phyloP scores from a whole-genome alignment of 2,797 vertebrate genomes.

The Tokudaia muenninki region DNA sequence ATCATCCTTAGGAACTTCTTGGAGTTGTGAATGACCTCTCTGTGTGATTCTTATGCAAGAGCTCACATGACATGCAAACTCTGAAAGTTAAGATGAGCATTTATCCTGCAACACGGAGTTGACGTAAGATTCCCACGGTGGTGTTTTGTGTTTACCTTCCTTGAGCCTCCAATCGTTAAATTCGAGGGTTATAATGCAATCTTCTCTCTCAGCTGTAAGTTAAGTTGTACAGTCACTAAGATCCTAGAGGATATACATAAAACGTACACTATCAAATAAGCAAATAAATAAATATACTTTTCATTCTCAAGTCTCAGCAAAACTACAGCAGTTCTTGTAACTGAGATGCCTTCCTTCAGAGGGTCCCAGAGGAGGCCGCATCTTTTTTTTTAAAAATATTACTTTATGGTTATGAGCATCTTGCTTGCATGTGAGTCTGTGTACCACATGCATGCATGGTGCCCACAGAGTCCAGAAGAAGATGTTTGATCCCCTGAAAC shows the following conservation, averaged over 20 bases:
- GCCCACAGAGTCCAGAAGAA: neutral
- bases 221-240: neutral
- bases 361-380: too few species aligned
- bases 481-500: neutral
- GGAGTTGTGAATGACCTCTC: neutral
- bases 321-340: neutral
- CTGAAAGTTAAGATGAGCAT: neutral
- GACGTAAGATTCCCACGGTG: neutral
- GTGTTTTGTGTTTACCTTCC: neutral
- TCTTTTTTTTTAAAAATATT: neutral
- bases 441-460: neutral
- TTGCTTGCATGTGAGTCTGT: neutral
- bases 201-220: neutral
- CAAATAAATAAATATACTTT: neutral
- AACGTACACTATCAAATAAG: neutral
- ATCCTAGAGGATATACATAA: neutral
- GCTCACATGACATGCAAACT: neutral
- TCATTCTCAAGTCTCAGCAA: slow-evolving; percentile 20
- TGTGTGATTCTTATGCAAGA: neutral
- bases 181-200: neutral
- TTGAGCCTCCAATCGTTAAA: neutral
- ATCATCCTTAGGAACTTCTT: neutral
- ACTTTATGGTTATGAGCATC: neutral
- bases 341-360: neutral
- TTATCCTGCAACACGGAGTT: neutral